Evolutionary conservation across 2,888 invertebrate genomes (phyloP).

Genomic region (Lepidocyrtinus sp.): DNA sequence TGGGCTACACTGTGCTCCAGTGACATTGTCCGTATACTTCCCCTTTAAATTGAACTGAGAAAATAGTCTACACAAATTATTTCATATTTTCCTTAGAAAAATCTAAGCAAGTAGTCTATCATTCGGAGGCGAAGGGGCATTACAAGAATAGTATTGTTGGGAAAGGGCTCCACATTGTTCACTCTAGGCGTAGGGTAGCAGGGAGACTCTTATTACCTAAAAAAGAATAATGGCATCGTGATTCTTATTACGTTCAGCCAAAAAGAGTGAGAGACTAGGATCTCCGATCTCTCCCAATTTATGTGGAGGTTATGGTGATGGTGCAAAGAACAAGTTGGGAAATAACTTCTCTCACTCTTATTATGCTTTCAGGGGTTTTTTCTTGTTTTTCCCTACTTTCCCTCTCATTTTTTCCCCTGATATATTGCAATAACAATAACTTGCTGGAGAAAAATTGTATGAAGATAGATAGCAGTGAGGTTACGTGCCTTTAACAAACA

Average conservation of each 20-base stretch:
- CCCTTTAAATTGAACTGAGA: background rate
- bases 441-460: background rate
- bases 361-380: slow-evolving; percentile 13
- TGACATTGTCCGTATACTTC: background rate
- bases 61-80: background rate
- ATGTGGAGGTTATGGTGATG: background rate
- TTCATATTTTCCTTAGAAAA: slow-evolving; percentile 1
- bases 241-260: slow-evolving; percentile 47
- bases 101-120: slow-evolving; percentile 3
- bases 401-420: background rate
- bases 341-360: background rate
- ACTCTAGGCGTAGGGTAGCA: slow-evolving; percentile 30
- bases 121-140: slow-evolving; percentile 12
- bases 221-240: slow-evolving; percentile 50
- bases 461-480: background rate
- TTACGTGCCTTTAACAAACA: slow-evolving; percentile 6
- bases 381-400: background rate
- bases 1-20: slow-evolving; percentile 1
- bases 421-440: background rate
- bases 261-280: slow-evolving; percentile 12
- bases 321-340: background rate
- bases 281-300: slow-evolving; percentile 40
- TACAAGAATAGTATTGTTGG: slow-evolving; percentile 13
- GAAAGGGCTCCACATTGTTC: slow-evolving; percentile 36
- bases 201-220: slow-evolving; percentile 35